These are phyloP conservation scores for Galerucella calmariensis DNA, from an alignment of 2,888 invertebrate species.

Conservation along the genomic window DNA sequence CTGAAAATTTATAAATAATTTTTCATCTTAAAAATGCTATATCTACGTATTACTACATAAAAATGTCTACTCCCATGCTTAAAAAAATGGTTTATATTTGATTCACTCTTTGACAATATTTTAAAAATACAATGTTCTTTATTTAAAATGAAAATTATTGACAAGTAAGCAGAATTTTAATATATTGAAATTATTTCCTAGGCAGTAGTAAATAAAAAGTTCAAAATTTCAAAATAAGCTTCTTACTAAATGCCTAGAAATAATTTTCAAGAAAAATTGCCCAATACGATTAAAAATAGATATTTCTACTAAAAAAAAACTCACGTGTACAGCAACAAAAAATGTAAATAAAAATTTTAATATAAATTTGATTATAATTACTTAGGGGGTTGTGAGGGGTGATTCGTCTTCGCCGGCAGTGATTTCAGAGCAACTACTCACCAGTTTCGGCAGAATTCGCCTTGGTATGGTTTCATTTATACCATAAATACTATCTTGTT, in stretches of 20 bases:
- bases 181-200: not conserved
- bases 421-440: conserved; percentile 58
- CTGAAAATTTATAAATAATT: not conserved
- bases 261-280: not conserved
- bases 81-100: not conserved
- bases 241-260: not conserved
- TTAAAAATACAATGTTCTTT: too few species aligned
- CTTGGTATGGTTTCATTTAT: conserved; percentile 70
- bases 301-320: not conserved
- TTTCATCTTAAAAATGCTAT: not conserved
- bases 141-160: too few species aligned
- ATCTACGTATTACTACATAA: not conserved
- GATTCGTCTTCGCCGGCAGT: conserved; percentile 31
- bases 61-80: not conserved
- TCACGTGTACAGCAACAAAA: not conserved
- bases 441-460: conserved; percentile 66
- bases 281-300: not conserved
- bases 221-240: not conserved
- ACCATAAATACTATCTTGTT: conserved; percentile 68
- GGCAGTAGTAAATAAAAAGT: not conserved
- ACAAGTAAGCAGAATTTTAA: too few species aligned
- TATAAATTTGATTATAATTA: conserved; percentile 31
- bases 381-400: conserved; percentile 22
- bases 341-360: not conserved
- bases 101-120: not conserved